These are phyloP conservation scores for Dasypogon diadema DNA, from an alignment of 2,888 invertebrate species.

Conservation along the genomic window DNA sequence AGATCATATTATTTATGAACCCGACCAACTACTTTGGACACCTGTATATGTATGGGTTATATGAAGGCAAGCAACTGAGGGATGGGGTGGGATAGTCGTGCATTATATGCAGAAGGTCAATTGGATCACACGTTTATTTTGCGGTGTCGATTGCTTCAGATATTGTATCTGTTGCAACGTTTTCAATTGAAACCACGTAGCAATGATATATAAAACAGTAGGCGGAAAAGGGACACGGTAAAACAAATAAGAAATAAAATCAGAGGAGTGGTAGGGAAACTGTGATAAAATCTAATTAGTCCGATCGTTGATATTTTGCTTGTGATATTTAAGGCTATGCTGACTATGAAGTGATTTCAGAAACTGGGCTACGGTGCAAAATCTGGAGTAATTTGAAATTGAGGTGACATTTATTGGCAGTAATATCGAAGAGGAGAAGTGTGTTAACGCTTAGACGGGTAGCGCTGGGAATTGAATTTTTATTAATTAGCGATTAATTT, in stretches of 20 bases:
- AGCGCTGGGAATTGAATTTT: constrained; percentile 27
- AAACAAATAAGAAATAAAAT: constrained; percentile 1
- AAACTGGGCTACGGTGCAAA: constrained; percentile 23
- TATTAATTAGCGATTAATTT: constrained; percentile 2
- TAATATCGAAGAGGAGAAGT: background rate
- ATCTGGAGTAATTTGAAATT: constrained; percentile 23
- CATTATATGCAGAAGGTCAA: constrained; percentile 42
- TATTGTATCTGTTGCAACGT: constrained; percentile 3
- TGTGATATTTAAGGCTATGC: constrained; percentile 20
- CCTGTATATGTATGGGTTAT: background rate
- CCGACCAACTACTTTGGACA: constrained; percentile 36
- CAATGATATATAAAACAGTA: background rate
- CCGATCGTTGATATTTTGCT: constrained; percentile 10
- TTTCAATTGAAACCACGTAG: constrained; percentile 33
- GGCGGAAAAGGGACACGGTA: constrained; percentile 1
- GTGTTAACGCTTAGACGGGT: background rate
- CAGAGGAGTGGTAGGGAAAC: background rate
- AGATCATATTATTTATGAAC: constrained; percentile 41
- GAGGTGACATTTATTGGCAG: constrained; percentile 28
- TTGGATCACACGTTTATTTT: constrained; percentile 34
- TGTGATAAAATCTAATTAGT: constrained; percentile 48
- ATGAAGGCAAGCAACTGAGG: constrained; percentile 4
- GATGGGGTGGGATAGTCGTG: constrained; percentile 24
- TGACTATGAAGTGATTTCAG: constrained; percentile 1
- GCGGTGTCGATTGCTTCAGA: constrained; percentile 14